phyloP scores from a whole-genome alignment of 92 coral and sea anemone species.

The Parazoanthus atlanticus region DNA sequence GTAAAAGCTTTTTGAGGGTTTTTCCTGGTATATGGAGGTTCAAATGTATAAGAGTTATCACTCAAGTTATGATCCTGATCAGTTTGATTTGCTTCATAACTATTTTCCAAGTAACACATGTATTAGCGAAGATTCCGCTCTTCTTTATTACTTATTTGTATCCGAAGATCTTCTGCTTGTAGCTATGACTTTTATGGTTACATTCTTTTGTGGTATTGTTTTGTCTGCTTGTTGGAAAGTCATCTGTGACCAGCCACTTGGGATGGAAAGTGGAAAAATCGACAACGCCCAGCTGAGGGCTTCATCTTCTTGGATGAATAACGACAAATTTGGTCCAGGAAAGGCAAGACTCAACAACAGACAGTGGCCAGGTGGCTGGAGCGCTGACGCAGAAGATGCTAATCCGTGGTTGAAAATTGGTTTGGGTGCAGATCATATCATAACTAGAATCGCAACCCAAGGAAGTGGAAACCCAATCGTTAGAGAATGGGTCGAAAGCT shows the following conservation, averaged over 20 bases:
- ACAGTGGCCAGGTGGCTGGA: constrained; percentile 81
- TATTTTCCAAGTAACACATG: no score
- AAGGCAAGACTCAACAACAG: constrained; percentile 68
- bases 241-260: constrained; percentile 67
- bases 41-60: no score
- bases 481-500: constrained; percentile 72
- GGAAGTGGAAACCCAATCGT: constrained; percentile 71
- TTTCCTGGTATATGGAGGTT: no score
- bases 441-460: constrained; percentile 72
- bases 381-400: constrained; percentile 61
- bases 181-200: no score
- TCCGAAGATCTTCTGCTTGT: no score
- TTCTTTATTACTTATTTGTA: no score
- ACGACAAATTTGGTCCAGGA: constrained; percentile 61
- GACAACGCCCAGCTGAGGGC: constrained; percentile 63
- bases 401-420: constrained; percentile 72
- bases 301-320: constrained; percentile 70
- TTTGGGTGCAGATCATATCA: constrained; percentile 31
- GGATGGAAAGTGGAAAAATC: constrained; percentile 57
- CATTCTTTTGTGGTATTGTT: no score
- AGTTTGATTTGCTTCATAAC: no score
- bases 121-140: no score
- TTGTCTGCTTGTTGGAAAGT: no score
- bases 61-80: no score
- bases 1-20: no score